phyloP scores from a whole-genome alignment of 2,888 invertebrate species.

The Xestia sexstrigata region DNA sequence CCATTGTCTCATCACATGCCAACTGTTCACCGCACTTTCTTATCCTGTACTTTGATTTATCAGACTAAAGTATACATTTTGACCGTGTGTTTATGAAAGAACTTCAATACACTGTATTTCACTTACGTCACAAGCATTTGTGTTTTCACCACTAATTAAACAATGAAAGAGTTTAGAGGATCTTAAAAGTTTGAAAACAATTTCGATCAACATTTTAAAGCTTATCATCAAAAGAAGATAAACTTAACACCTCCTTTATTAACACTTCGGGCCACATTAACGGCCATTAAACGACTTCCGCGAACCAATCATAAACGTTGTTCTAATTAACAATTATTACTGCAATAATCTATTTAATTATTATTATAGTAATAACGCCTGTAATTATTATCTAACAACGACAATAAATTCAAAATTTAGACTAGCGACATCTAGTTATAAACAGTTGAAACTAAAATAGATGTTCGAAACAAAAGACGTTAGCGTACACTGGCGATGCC shows the following conservation, averaged over 20 bases:
- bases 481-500: slow-evolving; percentile 6
- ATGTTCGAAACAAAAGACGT: slow-evolving; percentile 8
- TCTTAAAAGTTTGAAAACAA: slow-evolving; percentile 4
- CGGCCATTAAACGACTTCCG: slow-evolving; percentile 26
- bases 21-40: slow-evolving; percentile 53
- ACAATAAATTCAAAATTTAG: slow-evolving; percentile 17
- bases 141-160: background rate
- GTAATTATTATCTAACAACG: slow-evolving; percentile 9
- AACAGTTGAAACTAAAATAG: slow-evolving; percentile 25
- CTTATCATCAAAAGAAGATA: slow-evolving; percentile 24
- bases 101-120: too few relatives aligned
- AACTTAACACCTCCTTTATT: slow-evolving; percentile 17
- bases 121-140: background rate
- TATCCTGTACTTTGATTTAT: slow-evolving; percentile 51
- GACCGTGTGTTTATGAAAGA: too few relatives aligned
- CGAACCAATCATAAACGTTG: slow-evolving; percentile 12
- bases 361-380: slow-evolving; percentile 2
- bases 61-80: too few relatives aligned
- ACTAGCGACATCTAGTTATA: slow-evolving; percentile 33
- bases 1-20: slow-evolving; percentile 65
- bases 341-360: slow-evolving; percentile 30
- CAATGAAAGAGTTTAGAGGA: background rate
- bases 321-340: slow-evolving; percentile 39
- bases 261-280: slow-evolving; percentile 24
- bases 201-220: slow-evolving; percentile 17